Percentiles rank a stretch among this genome's conserved stretches.
Evolutionary conservation across 1,140 invertebrate species (phyloP).

Genomic region (Drosophila cardini): DNA sequence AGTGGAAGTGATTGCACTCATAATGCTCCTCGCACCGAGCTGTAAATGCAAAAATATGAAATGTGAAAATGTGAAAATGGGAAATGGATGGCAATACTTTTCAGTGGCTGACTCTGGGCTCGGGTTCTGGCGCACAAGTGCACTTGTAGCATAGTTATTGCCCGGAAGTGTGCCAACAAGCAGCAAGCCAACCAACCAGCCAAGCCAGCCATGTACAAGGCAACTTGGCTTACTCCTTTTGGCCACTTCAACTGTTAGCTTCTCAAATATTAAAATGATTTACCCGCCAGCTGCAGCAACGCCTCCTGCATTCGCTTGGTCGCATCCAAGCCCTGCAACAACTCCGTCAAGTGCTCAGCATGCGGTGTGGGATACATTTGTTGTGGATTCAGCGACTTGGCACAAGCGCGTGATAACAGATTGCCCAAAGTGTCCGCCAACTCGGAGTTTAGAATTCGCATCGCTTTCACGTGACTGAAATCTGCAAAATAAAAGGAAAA

Average conservation of each 20-base stretch:
- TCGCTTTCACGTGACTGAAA: slow-evolving; percentile 92
- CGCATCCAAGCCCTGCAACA: slow-evolving; percentile 84
- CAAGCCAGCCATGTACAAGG: no score
- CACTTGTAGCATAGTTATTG: slow-evolving; percentile 62
- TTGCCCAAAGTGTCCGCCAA: slow-evolving; percentile 97
- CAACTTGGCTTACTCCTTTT: slow-evolving; percentile 21
- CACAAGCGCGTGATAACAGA: slow-evolving; percentile 92
- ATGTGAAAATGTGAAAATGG: slow-evolving; percentile 17
- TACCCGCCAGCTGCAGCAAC: slow-evolving; percentile 87
- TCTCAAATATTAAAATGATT: slow-evolving; percentile 79
- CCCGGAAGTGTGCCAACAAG: slow-evolving; percentile 53
- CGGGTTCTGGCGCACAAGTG: slow-evolving; percentile 62
- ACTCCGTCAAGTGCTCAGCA: slow-evolving; percentile 83
- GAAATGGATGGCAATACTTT: slow-evolving; percentile 48
- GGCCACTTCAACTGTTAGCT: slow-evolving; percentile 60
- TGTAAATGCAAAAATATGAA: slow-evolving; percentile 72
- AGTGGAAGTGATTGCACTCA: slow-evolving; percentile 92
- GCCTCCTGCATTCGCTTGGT: slow-evolving; percentile 86
- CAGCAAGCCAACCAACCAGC: no score
- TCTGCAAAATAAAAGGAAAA: slow-evolving; percentile 87
- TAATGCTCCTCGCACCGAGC: slow-evolving; percentile 89
- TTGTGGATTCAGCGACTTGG: slow-evolving; percentile 91
- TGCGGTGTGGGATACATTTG: slow-evolving; percentile 89
- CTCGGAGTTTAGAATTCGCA: slow-evolving; percentile 94
- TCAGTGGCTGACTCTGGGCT: slow-evolving; percentile 51